Conservation (phyloP, 2,888 invertebrate genomes). For the Andrena dorsata region DNA sequence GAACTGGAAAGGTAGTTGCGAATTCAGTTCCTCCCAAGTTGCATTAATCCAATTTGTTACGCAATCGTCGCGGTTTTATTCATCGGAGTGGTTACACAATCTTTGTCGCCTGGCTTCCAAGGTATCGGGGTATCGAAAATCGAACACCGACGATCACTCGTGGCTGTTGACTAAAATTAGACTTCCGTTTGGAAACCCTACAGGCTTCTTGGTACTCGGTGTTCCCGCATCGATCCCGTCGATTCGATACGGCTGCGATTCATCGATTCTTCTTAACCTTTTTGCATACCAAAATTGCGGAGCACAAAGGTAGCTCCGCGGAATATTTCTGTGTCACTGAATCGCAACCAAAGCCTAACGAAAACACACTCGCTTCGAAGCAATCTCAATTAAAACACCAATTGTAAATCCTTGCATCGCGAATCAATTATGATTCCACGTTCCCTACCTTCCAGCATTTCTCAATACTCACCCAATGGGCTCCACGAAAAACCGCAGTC, state of each 20-base stretch:
- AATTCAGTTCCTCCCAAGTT: not conserved
- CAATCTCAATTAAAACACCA: not conserved
- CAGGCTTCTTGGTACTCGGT: constrained; percentile 7
- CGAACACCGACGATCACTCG: constrained; percentile 8
- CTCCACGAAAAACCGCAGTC: not conserved
- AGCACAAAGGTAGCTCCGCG: not conserved
- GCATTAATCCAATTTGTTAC: not conserved
- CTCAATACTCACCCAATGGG: not conserved
- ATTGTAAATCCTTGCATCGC: too few species aligned
- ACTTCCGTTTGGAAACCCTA: constrained; percentile 29
- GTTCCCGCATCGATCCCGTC: constrained; percentile 8
- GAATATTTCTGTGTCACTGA: not conserved
- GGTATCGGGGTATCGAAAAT: constrained; percentile 3
- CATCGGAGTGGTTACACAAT: constrained; percentile 15
- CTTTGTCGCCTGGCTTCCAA: not conserved
- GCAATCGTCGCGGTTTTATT: not conserved
- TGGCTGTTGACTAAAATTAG: constrained; percentile 18
- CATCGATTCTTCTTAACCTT: not conserved
- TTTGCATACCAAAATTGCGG: not conserved
- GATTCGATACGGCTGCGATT: not conserved
- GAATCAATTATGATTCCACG: too few species aligned
- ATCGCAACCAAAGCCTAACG: not conserved
- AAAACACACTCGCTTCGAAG: not conserved
- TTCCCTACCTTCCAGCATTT: not conserved
- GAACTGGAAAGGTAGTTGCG: not conserved